phyloP scores from a whole-genome alignment of 2,113 vertebrate genomes.

The Sturnira hondurensis region DNA sequence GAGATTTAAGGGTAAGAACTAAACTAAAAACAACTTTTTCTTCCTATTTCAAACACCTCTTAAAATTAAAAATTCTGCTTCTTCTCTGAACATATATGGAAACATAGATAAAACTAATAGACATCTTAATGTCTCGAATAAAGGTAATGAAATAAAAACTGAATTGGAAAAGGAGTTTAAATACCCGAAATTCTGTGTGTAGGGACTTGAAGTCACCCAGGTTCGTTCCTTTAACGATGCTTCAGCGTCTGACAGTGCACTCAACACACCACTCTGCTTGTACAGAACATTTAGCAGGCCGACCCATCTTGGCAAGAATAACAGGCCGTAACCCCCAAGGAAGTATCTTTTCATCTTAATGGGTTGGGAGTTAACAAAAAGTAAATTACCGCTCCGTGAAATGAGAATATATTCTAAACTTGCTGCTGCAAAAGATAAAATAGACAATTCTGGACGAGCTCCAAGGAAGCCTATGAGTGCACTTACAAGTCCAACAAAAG shows the following conservation, averaged over 20 bases:
- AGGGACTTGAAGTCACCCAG: background rate
- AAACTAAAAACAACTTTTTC: background rate
- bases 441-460: background rate
- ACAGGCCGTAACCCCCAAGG: background rate
- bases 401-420: background rate
- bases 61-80: slow-evolving; percentile 3
- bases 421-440: background rate
- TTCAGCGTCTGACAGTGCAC: background rate
- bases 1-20: background rate
- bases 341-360: slow-evolving; percentile 30
- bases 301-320: background rate
- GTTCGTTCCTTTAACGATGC: background rate
- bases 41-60: background rate
- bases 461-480: background rate
- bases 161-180: slow-evolving; percentile 4
- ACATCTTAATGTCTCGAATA: background rate
- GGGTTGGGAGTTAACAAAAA: slow-evolving; percentile 27
- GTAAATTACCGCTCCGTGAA: slow-evolving; percentile 1
- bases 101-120: background rate
- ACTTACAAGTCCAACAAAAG: background rate
- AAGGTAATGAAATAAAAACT: slow-evolving; percentile 22
- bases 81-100: background rate
- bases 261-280: background rate
- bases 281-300: background rate
- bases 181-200: background rate